Conservation (phyloP, 2,797 vertebrate species). For the Coilia nasus region DNA sequence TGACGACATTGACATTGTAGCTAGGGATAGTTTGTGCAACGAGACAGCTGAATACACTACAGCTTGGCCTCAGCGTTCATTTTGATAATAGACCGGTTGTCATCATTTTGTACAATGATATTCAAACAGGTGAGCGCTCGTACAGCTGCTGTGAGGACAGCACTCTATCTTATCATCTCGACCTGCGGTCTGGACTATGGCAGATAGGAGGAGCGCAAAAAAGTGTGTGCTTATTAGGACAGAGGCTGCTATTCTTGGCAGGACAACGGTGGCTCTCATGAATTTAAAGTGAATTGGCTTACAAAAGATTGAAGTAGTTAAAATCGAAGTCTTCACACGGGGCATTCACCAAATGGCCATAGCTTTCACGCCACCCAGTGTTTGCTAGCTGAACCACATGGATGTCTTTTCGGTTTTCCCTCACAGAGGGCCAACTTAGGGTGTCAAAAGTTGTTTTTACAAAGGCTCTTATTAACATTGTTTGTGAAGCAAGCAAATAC, state of each 20-base stretch:
- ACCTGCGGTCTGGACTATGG: conserved; percentile 1
- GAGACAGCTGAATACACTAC: neutral
- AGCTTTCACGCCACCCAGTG: conserved; percentile 54
- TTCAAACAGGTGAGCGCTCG: conserved; percentile 11
- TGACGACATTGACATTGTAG: neutral
- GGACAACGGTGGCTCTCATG: conserved; percentile 5
- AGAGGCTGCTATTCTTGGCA: conserved; percentile 7
- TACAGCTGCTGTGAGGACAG: conserved; percentile 18
- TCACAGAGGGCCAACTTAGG: neutral
- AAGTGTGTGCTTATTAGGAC: conserved; percentile 18
- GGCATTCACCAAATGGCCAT: conserved; percentile 30
- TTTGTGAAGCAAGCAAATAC: too few species aligned
- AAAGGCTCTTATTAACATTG: too few species aligned
- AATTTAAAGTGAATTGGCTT: conserved; percentile 7
- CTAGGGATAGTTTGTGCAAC: neutral
- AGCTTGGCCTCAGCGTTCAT: neutral
- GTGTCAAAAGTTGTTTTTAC: neutral
- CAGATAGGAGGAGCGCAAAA: conserved; percentile 20
- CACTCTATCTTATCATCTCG: conserved; percentile 12
- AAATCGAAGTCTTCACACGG: neutral
- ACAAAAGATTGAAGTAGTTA: conserved; percentile 1
- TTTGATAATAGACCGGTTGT: neutral
- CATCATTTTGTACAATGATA: neutral
- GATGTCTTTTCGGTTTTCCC: neutral
- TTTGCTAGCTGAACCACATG: conserved; percentile 50